Conservation (phyloP, 2,797 vertebrate species). For the Mormyrops attenuatus region DNA sequence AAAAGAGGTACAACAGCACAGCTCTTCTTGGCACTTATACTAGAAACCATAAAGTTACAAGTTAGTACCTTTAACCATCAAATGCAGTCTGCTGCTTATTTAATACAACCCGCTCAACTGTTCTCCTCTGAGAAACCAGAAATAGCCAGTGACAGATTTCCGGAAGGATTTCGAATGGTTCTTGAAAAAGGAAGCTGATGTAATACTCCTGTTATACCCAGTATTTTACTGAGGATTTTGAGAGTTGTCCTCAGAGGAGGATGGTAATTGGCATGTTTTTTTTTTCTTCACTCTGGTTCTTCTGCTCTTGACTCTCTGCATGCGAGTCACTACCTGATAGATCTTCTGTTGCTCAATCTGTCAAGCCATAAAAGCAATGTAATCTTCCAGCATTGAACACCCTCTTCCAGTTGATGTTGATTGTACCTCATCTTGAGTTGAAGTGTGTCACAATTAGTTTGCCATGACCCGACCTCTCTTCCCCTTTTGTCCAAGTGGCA, state of each 20-base stretch:
- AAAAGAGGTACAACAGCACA: not conserved
- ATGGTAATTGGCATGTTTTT: slow-evolving; percentile 6
- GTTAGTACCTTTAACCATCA: not conserved
- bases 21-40: not conserved
- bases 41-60: not conserved
- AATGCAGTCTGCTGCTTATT: slow-evolving; percentile 11
- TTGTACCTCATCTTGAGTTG: not conserved
- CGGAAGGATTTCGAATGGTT: slow-evolving; percentile 2
- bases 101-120: slow-evolving; percentile 39
- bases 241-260: not conserved
- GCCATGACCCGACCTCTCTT: not conserved
- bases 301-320: not conserved
- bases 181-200: not conserved
- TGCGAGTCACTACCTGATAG: not conserved
- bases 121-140: not conserved
- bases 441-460: not conserved
- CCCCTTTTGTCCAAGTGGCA: not conserved
- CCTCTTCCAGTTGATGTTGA: not conserved
- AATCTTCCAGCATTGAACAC: not conserved
- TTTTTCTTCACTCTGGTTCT: not conserved
- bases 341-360: not conserved
- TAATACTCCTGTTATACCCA: not conserved
- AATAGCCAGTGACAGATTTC: not conserved
- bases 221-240: slow-evolving; percentile 4
- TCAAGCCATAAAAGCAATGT: not conserved